A percentile compares a stretch with the other conserved stretches of the same genome.
Conservation (phyloP, 2,797 vertebrate genomes). For the Rhabdomys pumilio region DNA sequence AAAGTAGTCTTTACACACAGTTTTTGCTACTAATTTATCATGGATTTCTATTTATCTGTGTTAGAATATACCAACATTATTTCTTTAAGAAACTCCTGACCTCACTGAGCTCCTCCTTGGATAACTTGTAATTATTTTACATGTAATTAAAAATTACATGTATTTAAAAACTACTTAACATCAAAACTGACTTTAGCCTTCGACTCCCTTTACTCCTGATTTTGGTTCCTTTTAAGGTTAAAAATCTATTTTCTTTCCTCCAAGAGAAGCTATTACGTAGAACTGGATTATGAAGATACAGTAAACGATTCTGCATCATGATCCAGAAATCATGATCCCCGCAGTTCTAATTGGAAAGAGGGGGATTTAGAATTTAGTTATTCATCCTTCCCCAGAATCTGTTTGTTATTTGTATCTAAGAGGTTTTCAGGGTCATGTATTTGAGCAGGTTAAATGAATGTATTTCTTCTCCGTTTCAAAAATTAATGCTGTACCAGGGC, state of each 20-base stretch:
- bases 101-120: neutral
- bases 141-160: slow-evolving; percentile 6
- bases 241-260: slow-evolving; percentile 57
- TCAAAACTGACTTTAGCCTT: slow-evolving; percentile 59
- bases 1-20: slow-evolving; percentile 9
- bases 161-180: slow-evolving; percentile 60
- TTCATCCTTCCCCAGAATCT: neutral
- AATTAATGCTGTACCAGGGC: slow-evolving; percentile 46
- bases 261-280: slow-evolving; percentile 36
- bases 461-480: slow-evolving; percentile 63
- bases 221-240: slow-evolving; percentile 65
- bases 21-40: slow-evolving; percentile 28
- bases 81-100: slow-evolving; percentile 45
- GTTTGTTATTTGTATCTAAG: slow-evolving; percentile 12
- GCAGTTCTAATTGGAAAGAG: slow-evolving; percentile 49
- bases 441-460: slow-evolving; percentile 44
- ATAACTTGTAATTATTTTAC: slow-evolving; percentile 58
- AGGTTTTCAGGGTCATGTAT: slow-evolving; percentile 52
- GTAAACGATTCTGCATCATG: slow-evolving; percentile 9
- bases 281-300: slow-evolving; percentile 73
- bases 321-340: slow-evolving; percentile 34
- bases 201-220: slow-evolving; percentile 8
- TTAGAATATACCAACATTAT: neutral
- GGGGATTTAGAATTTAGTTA: slow-evolving; percentile 32
- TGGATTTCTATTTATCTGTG: neutral